These are phyloP conservation scores for Alces alces DNA, from an alignment of 2,113 vertebrate genomes.

Conservation along the genomic window DNA sequence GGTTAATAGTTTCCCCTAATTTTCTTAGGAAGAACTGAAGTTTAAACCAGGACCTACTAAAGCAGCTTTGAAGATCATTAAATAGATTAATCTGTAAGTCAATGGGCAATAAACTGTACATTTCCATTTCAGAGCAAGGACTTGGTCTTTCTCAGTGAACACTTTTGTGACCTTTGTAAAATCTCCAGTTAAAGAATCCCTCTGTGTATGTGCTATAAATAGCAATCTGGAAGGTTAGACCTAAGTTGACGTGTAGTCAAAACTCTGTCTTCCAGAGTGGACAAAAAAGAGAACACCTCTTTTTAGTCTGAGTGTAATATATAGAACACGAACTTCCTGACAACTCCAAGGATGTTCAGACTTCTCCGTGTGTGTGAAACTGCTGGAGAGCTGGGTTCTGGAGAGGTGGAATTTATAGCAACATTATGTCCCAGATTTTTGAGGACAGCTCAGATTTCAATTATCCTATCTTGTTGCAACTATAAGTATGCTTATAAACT, in stretches of 20 bases:
- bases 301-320: not conserved
- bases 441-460: slow-evolving; percentile 59
- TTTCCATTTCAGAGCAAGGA: slow-evolving; percentile 1
- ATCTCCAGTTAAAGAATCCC: not conserved
- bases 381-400: slow-evolving; percentile 31
- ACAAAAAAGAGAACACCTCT: not conserved
- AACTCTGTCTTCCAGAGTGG: slow-evolving; percentile 15
- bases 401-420: slow-evolving; percentile 56
- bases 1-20: not conserved
- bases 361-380: slow-evolving; percentile 19
- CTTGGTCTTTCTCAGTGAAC: not conserved
- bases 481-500: slow-evolving; percentile 18
- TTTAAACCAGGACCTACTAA: slow-evolving; percentile 10
- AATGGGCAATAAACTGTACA: not conserved
- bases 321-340: not conserved
- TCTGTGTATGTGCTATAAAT: not conserved
- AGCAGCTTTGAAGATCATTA: not conserved
- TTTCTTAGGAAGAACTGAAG: slow-evolving; percentile 18
- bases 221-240: not conserved
- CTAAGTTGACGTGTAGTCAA: not conserved
- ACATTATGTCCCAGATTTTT: slow-evolving; percentile 61
- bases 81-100: not conserved
- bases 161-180: slow-evolving; percentile 24
- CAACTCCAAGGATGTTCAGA: not conserved
- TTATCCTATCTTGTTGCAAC: slow-evolving; percentile 37